Base-by-base conservation (phyloP, 1,140 invertebrate genomes). In the Hermetia illucens region DNA sequence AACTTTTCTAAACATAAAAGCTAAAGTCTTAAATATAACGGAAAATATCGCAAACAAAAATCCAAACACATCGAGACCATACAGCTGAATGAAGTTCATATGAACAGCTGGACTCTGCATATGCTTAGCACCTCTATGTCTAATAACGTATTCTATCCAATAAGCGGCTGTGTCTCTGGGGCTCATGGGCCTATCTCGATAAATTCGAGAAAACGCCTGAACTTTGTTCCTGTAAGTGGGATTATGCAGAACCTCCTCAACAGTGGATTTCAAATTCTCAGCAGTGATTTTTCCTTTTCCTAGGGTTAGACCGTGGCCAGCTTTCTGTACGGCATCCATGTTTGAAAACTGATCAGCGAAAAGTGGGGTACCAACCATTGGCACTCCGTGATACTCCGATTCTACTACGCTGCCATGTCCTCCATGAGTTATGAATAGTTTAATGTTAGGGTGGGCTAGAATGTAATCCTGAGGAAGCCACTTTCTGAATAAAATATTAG, bases 391-490 rank as follows among this genome's bases (percentile, higher is more conserved):
- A n/a, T n/a, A n/a, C n/a, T n/a, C n/a, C n/a, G n/a, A n/a, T n/a
- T 2, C 58, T 56, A 27, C 47, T 44, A 4, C 47, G 43, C 72
- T 4, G 65, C 65, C 19, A 74, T 64, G 43, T 75, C 72, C 1
- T 68, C 43, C 38, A 53, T 51, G 19, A 56, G 50, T 17, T 62
- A 61, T 8, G n/a, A n/a, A n/a, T n/a, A n/a, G n/a, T n/a, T n/a
- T n/a, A n/a, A n/a, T n/a, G n/a, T n/a, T n/a, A n/a, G 46, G 49
- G 43, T 64, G 61, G n/a, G 47, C 59, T 59, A 45, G 22, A 47
- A 55, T 6, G 16, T 62, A 55, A 21, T 49, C 49, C 43, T 73
- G 69, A 4, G 68, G 68, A n/a, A 68, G 39, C 70, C 71, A 74
- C 45, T 69, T 65, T 4, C 47, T 44, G n/a, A n/a, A n/a, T n/a